These are phyloP conservation scores for Crypturellus tataupa DNA, from an alignment of 2,797 vertebrate genomes.

Conservation along the genomic window DNA sequence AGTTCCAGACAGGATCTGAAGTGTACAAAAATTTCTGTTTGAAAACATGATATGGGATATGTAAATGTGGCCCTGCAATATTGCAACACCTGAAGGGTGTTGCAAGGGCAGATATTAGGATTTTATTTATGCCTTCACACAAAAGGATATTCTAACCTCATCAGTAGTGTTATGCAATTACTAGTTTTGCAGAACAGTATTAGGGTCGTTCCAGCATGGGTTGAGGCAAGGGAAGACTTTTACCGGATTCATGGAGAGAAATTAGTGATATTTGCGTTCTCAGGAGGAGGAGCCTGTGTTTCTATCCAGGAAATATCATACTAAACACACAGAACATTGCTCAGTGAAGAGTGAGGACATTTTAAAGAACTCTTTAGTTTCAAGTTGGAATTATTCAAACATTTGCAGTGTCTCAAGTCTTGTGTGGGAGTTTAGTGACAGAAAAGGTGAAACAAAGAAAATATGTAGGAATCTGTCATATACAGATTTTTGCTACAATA, in stretches of 20 bases:
- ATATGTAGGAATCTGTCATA: slow-evolving; percentile 5
- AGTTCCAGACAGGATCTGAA: neutral
- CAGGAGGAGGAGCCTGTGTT: neutral
- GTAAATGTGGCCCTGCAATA: neutral
- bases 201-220: neutral
- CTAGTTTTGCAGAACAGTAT: neutral
- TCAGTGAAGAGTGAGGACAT: neutral
- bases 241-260: neutral
- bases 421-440: slow-evolving; percentile 46
- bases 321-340: neutral
- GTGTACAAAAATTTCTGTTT: neutral
- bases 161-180: neutral
- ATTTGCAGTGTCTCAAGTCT: neutral
- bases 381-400: slow-evolving; percentile 6
- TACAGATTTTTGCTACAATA: slow-evolving; percentile 3
- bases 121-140: neutral
- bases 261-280: slow-evolving; percentile 6
- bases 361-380: slow-evolving; percentile 19
- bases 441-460: slow-evolving; percentile 53
- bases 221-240: neutral
- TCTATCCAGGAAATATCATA: slow-evolving; percentile 20
- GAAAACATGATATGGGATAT: neutral
- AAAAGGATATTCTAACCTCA: neutral
- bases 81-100: neutral
- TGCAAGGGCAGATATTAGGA: neutral